phyloP scores from a whole-genome alignment of 1,140 invertebrate species.

The Schlechtendalia chinensis region DNA sequence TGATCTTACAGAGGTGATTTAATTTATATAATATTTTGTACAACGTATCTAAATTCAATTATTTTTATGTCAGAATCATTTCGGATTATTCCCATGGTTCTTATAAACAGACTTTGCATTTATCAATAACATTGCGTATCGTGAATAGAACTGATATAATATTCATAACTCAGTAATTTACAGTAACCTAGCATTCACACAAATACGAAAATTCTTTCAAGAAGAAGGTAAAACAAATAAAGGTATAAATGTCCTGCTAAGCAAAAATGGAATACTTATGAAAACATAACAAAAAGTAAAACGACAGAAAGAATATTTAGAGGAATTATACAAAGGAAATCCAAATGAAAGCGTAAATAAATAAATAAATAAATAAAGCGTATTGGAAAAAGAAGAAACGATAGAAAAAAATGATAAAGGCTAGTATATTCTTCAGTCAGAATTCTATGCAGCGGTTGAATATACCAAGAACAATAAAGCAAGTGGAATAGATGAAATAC shows the following conservation, averaged over 20 bases:
- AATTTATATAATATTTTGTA: too few species aligned
- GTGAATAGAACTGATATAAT: too few species aligned
- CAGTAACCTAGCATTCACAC: conserved; percentile 4
- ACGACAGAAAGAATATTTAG: too few species aligned
- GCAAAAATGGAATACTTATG: background rate
- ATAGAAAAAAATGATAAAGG: background rate
- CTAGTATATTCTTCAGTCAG: conserved; percentile 4
- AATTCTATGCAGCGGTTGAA: background rate
- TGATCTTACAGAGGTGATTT: too few species aligned
- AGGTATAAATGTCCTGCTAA: conserved; percentile 1
- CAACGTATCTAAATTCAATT: too few species aligned
- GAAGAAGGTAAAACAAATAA: conserved; percentile 1
- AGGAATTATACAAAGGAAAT: background rate
- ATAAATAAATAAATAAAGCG: too few species aligned
- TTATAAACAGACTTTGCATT: too few species aligned
- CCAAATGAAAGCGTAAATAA: conserved; percentile 15
- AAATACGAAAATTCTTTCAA: conserved; percentile 16
- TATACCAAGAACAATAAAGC: conserved; percentile 20
- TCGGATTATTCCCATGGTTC: too few species aligned
- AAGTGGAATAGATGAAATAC: conserved; percentile 30
- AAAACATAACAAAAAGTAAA: background rate
- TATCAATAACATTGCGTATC: too few species aligned
- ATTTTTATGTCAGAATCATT: too few species aligned
- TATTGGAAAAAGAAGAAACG: conserved; percentile 9
- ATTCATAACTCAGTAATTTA: too few species aligned